Evolutionary conservation across 2,888 invertebrate species (phyloP).

Genomic region (Apocheima hispidaria): DNA sequence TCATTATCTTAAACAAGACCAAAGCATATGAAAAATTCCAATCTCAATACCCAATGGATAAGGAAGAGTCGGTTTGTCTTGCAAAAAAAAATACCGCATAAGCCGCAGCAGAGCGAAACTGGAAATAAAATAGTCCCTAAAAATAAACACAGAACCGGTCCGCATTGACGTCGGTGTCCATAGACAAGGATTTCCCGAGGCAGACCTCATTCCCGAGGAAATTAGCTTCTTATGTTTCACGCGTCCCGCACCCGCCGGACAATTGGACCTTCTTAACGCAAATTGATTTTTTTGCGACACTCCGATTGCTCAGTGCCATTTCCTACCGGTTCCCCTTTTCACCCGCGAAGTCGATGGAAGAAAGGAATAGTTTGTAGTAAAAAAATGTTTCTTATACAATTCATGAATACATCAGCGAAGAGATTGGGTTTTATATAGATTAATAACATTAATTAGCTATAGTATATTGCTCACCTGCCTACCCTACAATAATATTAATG

Average conservation of each 20-base stretch:
- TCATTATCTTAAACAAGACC: too few relatives aligned
- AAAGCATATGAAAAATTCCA: background rate
- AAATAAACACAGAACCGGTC: constrained; percentile 27
- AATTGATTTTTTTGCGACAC: constrained; percentile 73
- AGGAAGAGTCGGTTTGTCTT: background rate
- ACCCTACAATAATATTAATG: too few relatives aligned
- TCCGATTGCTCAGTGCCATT: constrained; percentile 66
- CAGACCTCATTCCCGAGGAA: constrained; percentile 72
- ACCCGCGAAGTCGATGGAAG: constrained; percentile 19
- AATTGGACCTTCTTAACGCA: constrained; percentile 69
- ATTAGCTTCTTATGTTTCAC: constrained; percentile 77
- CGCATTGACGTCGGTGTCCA: constrained; percentile 55
- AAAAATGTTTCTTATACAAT: background rate
- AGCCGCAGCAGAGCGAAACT: constrained; percentile 30
- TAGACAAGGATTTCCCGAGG: constrained; percentile 66
- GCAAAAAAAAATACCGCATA: constrained; percentile 14
- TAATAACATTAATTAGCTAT: too few relatives aligned
- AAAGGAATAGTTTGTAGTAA: background rate
- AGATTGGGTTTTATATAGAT: too few relatives aligned
- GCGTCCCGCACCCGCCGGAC: constrained; percentile 59
- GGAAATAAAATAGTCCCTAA: constrained; percentile 18
- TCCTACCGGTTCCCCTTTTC: constrained; percentile 52
- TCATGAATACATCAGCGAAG: too few relatives aligned
- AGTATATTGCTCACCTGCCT: too few relatives aligned
- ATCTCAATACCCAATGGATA: too few relatives aligned